A percentile compares a stretch with the other conserved stretches of the same genome.
These are phyloP conservation scores for Oreortyx pictus DNA, from an alignment of 2,797 vertebrate genomes.

Conservation along the genomic window DNA sequence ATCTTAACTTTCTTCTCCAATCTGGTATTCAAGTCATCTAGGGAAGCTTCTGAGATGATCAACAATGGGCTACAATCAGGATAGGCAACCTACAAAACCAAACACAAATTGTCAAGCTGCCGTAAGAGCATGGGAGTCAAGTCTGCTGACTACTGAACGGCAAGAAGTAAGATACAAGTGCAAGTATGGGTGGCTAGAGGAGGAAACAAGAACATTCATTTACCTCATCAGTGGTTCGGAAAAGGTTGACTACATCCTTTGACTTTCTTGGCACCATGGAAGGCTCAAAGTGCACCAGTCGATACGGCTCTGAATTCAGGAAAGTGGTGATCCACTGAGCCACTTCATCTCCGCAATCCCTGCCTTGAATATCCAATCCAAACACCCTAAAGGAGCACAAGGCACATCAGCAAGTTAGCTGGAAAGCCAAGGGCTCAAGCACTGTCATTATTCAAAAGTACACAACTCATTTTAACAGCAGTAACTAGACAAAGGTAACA, in stretches of 20 bases:
- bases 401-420: not conserved
- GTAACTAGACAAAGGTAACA: not conserved
- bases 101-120: not conserved
- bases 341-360: conserved; percentile 89
- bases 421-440: not conserved
- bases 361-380: conserved; percentile 85
- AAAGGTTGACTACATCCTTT: conserved; percentile 51
- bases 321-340: conserved; percentile 88
- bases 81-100: conserved; percentile 84
- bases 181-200: not conserved
- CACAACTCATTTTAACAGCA: not conserved
- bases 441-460: not conserved
- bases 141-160: not conserved
- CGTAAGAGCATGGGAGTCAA: not conserved
- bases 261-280: conserved; percentile 83
- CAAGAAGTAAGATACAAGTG: not conserved
- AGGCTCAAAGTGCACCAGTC: conserved; percentile 90
- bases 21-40: conserved; percentile 86
- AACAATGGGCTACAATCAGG: conserved; percentile 87
- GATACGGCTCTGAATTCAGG: conserved; percentile 81
- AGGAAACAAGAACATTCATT: not conserved
- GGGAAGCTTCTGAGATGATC: conserved; percentile 90
- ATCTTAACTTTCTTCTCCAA: conserved; percentile 84
- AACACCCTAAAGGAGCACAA: conserved; percentile 84
- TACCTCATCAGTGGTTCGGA: conserved; percentile 83